Conservation (phyloP, 1,140 invertebrate genomes). For the Stegodyphus mimosarum region DNA sequence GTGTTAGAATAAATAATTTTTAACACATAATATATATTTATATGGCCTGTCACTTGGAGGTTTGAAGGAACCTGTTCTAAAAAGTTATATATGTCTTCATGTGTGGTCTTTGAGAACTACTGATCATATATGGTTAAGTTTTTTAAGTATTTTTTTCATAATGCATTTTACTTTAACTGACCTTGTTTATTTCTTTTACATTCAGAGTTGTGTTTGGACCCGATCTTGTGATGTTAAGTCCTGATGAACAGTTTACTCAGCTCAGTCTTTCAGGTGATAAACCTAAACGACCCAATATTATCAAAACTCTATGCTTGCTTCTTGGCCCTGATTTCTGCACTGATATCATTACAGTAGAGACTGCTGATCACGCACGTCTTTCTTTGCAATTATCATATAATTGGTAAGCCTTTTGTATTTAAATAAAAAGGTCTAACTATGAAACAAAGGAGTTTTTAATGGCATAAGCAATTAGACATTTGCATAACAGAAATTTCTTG, state of each 20-base stretch:
- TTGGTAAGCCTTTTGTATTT: slow-evolving; percentile 65
- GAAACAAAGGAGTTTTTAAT: too few species aligned
- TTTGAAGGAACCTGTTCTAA: too few species aligned
- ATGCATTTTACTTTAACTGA: too few species aligned
- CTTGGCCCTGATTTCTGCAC: slow-evolving; percentile 73
- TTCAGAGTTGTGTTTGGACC: slow-evolving; percentile 72
- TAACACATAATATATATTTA: too few species aligned
- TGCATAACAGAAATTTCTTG: too few species aligned
- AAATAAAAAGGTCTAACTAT: neutral
- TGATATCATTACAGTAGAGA: slow-evolving; percentile 72
- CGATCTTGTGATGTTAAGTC: slow-evolving; percentile 73
- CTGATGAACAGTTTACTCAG: slow-evolving; percentile 73
- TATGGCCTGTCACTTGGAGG: too few species aligned
- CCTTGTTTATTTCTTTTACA: neutral
- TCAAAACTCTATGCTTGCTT: slow-evolving; percentile 71
- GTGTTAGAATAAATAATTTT: too few species aligned
- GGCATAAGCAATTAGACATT: too few species aligned
- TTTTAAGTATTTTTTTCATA: too few species aligned
- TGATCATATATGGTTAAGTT: too few species aligned
- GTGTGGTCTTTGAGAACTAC: too few species aligned
- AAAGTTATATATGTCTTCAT: too few species aligned
- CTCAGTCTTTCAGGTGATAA: slow-evolving; percentile 71
- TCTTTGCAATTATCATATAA: slow-evolving; percentile 72
- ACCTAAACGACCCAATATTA: slow-evolving; percentile 71
- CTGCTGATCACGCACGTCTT: slow-evolving; percentile 72